These are phyloP conservation scores for Prionace glauca DNA, from an alignment of 2,797 vertebrate genomes.

Conservation along the genomic window DNA sequence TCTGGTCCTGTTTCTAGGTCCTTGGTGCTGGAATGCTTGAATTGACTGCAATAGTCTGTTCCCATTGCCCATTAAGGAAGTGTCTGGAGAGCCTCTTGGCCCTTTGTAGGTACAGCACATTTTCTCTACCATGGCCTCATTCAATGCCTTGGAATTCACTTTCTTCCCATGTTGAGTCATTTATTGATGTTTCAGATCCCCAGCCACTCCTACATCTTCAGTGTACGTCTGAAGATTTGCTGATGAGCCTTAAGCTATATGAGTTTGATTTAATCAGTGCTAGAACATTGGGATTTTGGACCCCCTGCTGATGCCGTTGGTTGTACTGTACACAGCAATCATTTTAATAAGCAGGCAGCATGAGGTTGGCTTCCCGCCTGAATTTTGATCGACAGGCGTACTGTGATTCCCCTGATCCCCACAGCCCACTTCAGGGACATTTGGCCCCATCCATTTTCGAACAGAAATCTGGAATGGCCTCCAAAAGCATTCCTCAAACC, in stretches of 20 bases:
- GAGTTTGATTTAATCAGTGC: background rate
- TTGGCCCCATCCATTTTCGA: background rate
- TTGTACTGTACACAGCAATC: background rate
- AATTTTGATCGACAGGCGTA: background rate
- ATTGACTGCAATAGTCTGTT: background rate
- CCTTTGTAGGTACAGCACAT: background rate
- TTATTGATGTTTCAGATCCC: background rate
- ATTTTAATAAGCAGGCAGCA: background rate
- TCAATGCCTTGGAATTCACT: background rate
- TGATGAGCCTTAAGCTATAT: background rate
- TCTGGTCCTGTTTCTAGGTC: background rate
- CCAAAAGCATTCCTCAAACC: background rate
- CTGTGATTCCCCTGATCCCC: background rate
- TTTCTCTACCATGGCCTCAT: background rate
- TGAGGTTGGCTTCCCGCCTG: background rate
- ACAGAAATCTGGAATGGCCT: background rate
- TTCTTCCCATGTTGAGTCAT: background rate
- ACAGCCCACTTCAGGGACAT: background rate
- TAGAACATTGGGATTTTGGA: background rate
- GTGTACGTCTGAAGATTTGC: background rate
- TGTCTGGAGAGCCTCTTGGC: background rate
- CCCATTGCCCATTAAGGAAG: background rate
- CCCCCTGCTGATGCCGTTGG: background rate
- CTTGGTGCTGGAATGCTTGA: background rate
- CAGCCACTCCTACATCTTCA: background rate